Percentiles rank a stretch among this genome's conserved stretches.
Conservation (phyloP, 2,888 invertebrate genomes). For the Drosophila formosana region DNA sequence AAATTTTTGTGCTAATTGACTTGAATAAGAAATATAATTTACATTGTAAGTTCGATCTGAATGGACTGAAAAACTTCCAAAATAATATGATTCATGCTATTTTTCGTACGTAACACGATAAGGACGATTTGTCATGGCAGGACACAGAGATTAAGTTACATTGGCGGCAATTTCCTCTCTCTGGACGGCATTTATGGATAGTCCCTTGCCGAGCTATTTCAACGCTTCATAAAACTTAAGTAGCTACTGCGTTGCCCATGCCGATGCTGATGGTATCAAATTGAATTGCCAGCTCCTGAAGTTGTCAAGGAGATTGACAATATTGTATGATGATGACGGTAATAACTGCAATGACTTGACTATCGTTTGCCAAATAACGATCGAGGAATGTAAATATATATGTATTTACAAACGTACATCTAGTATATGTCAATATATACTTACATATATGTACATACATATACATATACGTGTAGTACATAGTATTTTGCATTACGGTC, state of each 20-base stretch:
- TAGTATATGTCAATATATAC: no score
- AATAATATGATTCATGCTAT: not conserved
- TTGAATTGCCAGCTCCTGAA: constrained; percentile 49
- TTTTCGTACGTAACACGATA: constrained; percentile 57
- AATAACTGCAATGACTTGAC: not conserved
- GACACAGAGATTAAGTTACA: constrained; percentile 70
- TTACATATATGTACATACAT: no score
- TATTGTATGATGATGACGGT: constrained; percentile 25
- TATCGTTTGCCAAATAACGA: constrained; percentile 25
- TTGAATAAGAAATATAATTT: no score
- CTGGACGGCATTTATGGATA: constrained; percentile 54
- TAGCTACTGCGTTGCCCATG: constrained; percentile 37
- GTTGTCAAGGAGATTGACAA: constrained; percentile 58
- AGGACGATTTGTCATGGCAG: constrained; percentile 75
- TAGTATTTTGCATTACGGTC: constrained; percentile 20
- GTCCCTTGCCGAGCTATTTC: constrained; percentile 55
- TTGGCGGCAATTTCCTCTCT: constrained; percentile 49
- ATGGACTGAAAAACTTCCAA: no score
- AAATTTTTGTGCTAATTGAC: no score
- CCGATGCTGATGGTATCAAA: constrained; percentile 45
- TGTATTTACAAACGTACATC: no score
- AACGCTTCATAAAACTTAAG: constrained; percentile 75
- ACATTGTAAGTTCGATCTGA: no score
- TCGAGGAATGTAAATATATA: no score
- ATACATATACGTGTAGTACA: no score